phyloP scores from a whole-genome alignment of 2,888 invertebrate genomes.

The Mythimna albipuncta region DNA sequence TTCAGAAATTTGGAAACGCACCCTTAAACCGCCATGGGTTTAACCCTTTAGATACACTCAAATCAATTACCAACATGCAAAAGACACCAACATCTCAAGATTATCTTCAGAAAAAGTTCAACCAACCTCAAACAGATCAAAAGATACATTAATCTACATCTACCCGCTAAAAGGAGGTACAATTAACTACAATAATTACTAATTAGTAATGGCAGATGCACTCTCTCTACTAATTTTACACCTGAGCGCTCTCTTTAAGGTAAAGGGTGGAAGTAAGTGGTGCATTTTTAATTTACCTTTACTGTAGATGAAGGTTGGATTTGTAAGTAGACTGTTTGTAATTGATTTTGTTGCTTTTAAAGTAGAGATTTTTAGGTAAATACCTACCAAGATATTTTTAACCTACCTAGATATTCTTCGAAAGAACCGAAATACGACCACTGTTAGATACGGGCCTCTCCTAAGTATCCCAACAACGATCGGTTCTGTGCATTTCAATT shows the following conservation, averaged over 20 bases:
- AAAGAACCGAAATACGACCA: no score
- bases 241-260: conserved; percentile 73
- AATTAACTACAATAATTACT: conserved; percentile 72
- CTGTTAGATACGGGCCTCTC: no score
- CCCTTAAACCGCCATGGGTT: not conserved
- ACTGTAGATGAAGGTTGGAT: conserved; percentile 39
- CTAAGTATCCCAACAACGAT: no score
- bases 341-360: conserved; percentile 33
- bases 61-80: conserved; percentile 31
- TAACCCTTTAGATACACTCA: not conserved
- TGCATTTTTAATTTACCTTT: conserved; percentile 74
- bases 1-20: no score
- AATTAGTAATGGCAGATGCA: conserved; percentile 74
- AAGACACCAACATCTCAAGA: conserved; percentile 32
- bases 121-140: conserved; percentile 71
- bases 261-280: conserved; percentile 63
- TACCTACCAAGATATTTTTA: no score
- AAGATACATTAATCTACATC: conserved; percentile 65
- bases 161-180: conserved; percentile 48
- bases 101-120: conserved; percentile 50
- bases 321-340: conserved; percentile 15
- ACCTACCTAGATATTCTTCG: no score
- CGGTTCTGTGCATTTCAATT: no score
- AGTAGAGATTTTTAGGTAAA: no score
- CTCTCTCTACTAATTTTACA: conserved; percentile 80